A percentile compares a stretch with the other conserved stretches of the same genome.
Conservation (phyloP, 2,888 invertebrate genomes). For the Cryptocephalus moraei region DNA sequence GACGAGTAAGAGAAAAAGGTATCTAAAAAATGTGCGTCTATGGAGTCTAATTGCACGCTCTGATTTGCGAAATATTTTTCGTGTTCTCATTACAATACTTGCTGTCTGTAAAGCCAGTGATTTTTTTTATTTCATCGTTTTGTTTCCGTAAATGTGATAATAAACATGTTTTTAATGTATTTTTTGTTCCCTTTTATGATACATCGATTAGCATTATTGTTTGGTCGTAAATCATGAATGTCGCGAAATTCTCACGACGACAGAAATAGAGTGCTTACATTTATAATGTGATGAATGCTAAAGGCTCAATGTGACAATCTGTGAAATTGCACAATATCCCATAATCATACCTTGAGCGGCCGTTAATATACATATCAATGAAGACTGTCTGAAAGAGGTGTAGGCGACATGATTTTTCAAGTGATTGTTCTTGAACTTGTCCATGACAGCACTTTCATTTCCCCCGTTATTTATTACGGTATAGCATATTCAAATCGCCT, state of each 20-base stretch:
- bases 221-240: slow-evolving; percentile 6
- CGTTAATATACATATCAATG: too few species aligned
- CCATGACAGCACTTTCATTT: too few species aligned
- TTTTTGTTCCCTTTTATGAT: slow-evolving; percentile 26
- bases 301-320: slow-evolving; percentile 2
- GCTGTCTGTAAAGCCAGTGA: slow-evolving; percentile 23
- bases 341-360: neutral
- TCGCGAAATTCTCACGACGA: too few species aligned
- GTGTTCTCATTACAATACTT: slow-evolving; percentile 9
- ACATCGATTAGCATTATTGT: slow-evolving; percentile 16
- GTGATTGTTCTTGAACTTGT: too few species aligned
- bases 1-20: slow-evolving; percentile 9
- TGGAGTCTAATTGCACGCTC: too few species aligned
- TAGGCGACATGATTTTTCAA: neutral
- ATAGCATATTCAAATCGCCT: too few species aligned
- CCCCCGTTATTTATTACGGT: too few species aligned
- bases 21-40: slow-evolving; percentile 15
- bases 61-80: slow-evolving; percentile 11
- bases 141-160: slow-evolving; percentile 38
- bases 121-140: slow-evolving; percentile 8
- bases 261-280: too few species aligned
- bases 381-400: neutral
- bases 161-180: slow-evolving; percentile 37
- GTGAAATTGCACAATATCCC: slow-evolving; percentile 4
- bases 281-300: neutral